These are phyloP conservation scores for Drosophila obscura DNA, from an alignment of 1,140 invertebrate species.

Conservation along the genomic window DNA sequence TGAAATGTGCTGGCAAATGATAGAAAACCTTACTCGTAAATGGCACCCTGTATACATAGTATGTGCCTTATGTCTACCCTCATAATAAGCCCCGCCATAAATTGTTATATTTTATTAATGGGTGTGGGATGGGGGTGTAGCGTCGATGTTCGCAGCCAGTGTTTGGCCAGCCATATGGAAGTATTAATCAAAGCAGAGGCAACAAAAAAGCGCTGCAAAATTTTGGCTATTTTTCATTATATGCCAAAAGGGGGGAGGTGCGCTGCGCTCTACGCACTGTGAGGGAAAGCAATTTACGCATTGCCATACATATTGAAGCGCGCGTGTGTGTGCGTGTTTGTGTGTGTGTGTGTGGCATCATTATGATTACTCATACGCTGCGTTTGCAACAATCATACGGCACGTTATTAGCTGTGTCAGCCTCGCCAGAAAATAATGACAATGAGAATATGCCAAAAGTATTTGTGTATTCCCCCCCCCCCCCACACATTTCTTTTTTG, in stretches of 20 bases:
- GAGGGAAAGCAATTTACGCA: constrained; percentile 71
- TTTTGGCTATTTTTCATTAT: constrained; percentile 77
- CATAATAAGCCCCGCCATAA: constrained; percentile 75
- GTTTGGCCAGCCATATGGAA: constrained; percentile 65
- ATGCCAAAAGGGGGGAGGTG: constrained; percentile 8
- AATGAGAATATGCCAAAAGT: constrained; percentile 77
- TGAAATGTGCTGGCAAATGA: neutral
- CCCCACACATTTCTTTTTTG: constrained; percentile 7
- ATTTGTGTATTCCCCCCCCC: constrained; percentile 60
- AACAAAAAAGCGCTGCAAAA: constrained; percentile 64
- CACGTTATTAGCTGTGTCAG: constrained; percentile 81
- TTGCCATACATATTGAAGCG: constrained; percentile 55
- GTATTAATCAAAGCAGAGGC: constrained; percentile 70
- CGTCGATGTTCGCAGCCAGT: constrained; percentile 58
- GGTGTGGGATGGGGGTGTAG: constrained; percentile 31
- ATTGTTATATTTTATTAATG: constrained; percentile 82
- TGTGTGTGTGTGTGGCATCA: constrained; percentile 47
- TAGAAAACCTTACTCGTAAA: too few species aligned
- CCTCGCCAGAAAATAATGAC: constrained; percentile 75
- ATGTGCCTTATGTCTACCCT: constrained; percentile 41
- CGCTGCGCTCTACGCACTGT: constrained; percentile 12
- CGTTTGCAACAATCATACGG: constrained; percentile 78
- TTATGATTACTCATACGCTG: constrained; percentile 81
- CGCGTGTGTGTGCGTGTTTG: constrained; percentile 1
- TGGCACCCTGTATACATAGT: constrained; percentile 33